phyloP scores from a whole-genome alignment of 2,888 invertebrate genomes.

The Thalpophila matura region DNA sequence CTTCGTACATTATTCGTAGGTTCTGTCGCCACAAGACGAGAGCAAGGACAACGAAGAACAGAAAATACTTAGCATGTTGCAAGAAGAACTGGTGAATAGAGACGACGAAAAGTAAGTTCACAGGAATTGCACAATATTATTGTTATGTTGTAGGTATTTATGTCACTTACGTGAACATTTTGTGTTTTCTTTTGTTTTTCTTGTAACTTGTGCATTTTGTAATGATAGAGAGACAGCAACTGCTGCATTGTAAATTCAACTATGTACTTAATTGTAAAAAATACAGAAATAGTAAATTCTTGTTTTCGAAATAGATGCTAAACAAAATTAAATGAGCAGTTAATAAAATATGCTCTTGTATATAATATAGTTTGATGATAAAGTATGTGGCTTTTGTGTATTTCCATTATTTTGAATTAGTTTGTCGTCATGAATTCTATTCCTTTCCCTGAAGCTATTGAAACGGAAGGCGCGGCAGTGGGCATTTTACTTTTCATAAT shows the following conservation, averaged over 20 bases:
- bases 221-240: not conserved
- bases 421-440: not conserved
- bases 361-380: not conserved
- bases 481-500: too few species aligned
- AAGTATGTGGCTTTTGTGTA: not conserved
- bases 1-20: constrained; percentile 86
- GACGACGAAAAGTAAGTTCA: constrained; percentile 94
- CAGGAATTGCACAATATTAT: constrained; percentile 56
- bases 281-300: not conserved
- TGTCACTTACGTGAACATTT: constrained; percentile 19
- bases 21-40: constrained; percentile 87
- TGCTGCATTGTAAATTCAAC: not conserved
- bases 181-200: constrained; percentile 14
- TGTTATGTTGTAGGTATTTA: constrained; percentile 28
- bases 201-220: not conserved
- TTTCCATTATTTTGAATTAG: not conserved
- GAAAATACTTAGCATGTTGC: constrained; percentile 94
- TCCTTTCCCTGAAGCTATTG: constrained; percentile 3
- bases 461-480: not conserved
- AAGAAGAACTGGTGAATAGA: constrained; percentile 96
- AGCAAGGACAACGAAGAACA: constrained; percentile 92
- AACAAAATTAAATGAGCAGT: not conserved
- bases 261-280: not conserved
- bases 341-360: not conserved
- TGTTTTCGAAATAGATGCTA: constrained; percentile 3